Base-by-base conservation (phyloP, 2,797 vertebrate genomes). In the Aphelocoma californica region DNA sequence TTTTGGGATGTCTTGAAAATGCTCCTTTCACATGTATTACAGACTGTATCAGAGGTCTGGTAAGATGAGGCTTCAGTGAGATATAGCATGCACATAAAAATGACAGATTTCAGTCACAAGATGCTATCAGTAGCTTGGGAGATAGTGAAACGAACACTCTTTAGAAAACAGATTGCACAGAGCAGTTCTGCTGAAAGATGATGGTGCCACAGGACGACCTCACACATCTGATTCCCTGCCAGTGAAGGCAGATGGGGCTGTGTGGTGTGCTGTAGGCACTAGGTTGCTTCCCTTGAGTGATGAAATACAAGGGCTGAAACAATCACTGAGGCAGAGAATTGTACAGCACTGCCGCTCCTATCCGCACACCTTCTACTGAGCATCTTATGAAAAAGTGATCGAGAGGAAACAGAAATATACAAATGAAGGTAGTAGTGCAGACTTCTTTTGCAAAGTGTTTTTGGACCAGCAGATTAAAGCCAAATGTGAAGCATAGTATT, bases 11-110 rank as follows among this genome's bases (percentile, higher is more conserved):
- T 45, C 45, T 71, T 89, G 53, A 85, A 81, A 72, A 44, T 53
- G 6, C 9, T 80, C 10, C 14, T 86, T 90, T 54, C 24, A 64
- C 23, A 36, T 50, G 4, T 57, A 9, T 64, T 88, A 64, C 29
- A 81, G 51, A 58, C 26, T 70, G 12, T 66, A 61, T 83, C 47
- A 92, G 38, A 81, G 18, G 19, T 20, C 32, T 79, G 48, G 32
- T 58, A 66, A 72, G 29, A 56, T 14, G 36, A 42, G 12, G 28
- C 29, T 86, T 90, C 36, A 53, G 47, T 81, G 70, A 86, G 62
- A 84, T 70, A 79, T 12, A 79, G 47, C 32, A 72, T 38, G n/a
- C 87, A 70, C 24, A 84, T 71, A 79, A 83, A 93, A 93, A 79
- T 56, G 58, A 79, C 66, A 90, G 77, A 90, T 60, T 69, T 45